Evolutionary conservation across 2,888 invertebrate species (phyloP).

Genomic region (Embidobia sp.): DNA sequence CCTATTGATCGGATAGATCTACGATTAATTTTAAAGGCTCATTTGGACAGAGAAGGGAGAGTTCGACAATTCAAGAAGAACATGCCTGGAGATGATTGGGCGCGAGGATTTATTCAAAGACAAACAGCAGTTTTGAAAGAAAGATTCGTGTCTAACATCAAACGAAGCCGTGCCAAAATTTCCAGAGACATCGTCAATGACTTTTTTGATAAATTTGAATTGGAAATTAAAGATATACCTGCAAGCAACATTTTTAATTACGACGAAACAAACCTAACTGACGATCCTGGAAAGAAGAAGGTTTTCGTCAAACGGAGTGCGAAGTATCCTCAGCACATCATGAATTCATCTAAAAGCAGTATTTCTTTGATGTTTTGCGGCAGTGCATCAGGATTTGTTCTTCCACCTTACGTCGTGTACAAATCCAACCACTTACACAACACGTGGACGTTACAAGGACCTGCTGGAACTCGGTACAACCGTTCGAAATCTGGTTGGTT

Average conservation of each 20-base stretch:
- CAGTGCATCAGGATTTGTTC: conserved; percentile 15
- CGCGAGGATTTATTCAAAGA: conserved; percentile 2
- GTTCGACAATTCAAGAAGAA: conserved; percentile 11
- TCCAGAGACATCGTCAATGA: conserved; percentile 10
- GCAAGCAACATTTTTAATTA: conserved; percentile 34
- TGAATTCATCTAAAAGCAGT: conserved; percentile 21
- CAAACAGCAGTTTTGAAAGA: too few relatives aligned
- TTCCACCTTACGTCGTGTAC: conserved; percentile 34
- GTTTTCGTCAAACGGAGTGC: conserved; percentile 7
- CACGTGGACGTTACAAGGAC: conserved; percentile 17
- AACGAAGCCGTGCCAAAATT: conserved; percentile 6
- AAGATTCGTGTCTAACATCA: conserved; percentile 13
- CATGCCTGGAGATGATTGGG: conserved; percentile 17
- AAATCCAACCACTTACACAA: conserved; percentile 15
- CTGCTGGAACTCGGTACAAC: conserved; percentile 23
- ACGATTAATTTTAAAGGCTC: not conserved
- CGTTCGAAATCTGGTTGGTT: conserved; percentile 67
- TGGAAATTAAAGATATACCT: conserved; percentile 2
- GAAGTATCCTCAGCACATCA: conserved; percentile 7
- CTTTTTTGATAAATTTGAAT: conserved; percentile 9
- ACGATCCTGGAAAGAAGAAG: conserved; percentile 9
- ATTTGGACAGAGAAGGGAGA: not conserved
- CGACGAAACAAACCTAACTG: conserved; percentile 28
- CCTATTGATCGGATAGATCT: conserved; percentile 1
- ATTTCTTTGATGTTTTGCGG: conserved; percentile 42